phyloP scores from a whole-genome alignment of 2,113 vertebrate genomes.

The Pachyramphus minor region DNA sequence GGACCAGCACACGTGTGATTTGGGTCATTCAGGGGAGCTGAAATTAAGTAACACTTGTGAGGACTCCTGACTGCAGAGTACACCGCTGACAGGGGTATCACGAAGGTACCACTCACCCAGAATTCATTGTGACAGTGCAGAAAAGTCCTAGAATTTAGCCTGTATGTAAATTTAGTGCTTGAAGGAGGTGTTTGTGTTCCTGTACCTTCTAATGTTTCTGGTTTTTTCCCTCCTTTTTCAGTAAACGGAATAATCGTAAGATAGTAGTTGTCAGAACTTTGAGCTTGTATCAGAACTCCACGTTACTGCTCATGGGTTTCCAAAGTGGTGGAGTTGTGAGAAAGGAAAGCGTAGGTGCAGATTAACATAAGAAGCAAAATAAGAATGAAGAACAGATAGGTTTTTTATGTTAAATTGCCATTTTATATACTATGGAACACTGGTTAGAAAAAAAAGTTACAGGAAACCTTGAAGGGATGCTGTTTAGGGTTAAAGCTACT shows the following conservation, averaged over 20 bases:
- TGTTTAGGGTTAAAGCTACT: neutral
- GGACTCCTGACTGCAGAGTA: neutral
- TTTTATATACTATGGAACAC: neutral
- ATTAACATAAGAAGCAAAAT: neutral
- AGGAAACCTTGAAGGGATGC: neutral
- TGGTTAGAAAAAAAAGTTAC: neutral
- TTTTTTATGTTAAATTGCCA: neutral
- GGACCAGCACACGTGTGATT: fast-evolving
- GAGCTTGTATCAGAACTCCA: neutral
- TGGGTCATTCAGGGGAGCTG: neutral
- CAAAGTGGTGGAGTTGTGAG: neutral
- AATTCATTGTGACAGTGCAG: neutral
- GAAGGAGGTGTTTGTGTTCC: neutral
- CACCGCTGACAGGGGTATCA: neutral
- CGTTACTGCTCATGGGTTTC: neutral
- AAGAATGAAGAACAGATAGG: neutral
- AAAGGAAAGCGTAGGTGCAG: neutral
- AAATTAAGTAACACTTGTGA: neutral
- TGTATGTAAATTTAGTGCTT: neutral
- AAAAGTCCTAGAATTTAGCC: neutral
- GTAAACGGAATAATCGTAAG: neutral
- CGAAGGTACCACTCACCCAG: neutral
- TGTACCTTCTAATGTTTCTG: neutral
- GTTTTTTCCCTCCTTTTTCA: neutral
- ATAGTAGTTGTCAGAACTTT: neutral